Conservation (phyloP, 2,888 invertebrate species). For the Isotomurus palustris region DNA sequence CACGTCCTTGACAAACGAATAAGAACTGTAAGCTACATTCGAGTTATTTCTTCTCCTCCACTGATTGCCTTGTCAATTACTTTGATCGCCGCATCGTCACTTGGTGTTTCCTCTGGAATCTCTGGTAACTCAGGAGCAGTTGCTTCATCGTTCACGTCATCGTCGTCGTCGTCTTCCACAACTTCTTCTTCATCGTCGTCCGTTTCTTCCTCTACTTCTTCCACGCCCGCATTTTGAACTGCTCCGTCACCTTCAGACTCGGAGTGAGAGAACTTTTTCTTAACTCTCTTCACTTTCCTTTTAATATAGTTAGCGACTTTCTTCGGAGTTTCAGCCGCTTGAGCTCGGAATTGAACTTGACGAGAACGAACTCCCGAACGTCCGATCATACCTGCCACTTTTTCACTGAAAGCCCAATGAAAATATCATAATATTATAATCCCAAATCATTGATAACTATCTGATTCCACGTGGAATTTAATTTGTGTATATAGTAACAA, state of each 20-base stretch:
- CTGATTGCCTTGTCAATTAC: not conserved
- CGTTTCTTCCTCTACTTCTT: not conserved
- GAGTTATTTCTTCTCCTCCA: not conserved
- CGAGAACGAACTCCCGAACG: conserved; percentile 30
- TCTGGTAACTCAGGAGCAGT: not conserved
- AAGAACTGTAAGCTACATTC: not conserved
- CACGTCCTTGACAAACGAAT: too few relatives aligned
- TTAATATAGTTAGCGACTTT: conserved; percentile 30
- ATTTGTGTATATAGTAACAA: too few relatives aligned
- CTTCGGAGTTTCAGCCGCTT: conserved; percentile 15
- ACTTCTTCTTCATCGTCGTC: conserved; percentile 2
- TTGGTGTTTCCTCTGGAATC: not conserved
- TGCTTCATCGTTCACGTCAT: not conserved
- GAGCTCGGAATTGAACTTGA: conserved; percentile 22
- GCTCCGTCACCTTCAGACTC: not conserved
- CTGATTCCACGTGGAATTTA: too few relatives aligned
- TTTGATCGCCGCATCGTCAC: not conserved
- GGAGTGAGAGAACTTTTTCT: too few relatives aligned
- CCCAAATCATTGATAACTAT: not conserved
- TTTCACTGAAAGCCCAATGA: conserved; percentile 28
- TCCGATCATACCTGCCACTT: conserved; percentile 34
- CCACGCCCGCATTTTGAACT: not conserved
- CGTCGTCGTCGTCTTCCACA: not conserved
- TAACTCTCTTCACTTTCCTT: conserved; percentile 11
- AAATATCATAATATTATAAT: not conserved